These are phyloP conservation scores for Metallyticus violacea DNA, from an alignment of 2,888 invertebrate species.

Conservation along the genomic window DNA sequence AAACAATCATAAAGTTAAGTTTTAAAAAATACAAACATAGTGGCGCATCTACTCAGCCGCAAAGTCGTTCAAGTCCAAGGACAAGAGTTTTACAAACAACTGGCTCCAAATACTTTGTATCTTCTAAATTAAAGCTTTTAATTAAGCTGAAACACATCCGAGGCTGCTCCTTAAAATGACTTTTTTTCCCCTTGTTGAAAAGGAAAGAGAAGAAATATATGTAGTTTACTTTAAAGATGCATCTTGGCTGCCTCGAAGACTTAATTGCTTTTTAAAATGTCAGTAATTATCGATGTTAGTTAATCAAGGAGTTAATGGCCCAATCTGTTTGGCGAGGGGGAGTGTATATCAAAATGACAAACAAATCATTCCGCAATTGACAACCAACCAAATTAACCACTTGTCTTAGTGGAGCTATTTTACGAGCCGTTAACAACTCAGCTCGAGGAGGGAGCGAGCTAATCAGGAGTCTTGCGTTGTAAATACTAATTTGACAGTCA, in stretches of 20 bases:
- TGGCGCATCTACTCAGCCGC: background rate
- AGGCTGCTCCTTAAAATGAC: background rate
- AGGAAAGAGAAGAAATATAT: background rate
- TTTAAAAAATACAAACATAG: no score
- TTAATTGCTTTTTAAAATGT: conserved; percentile 9
- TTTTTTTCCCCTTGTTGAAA: background rate
- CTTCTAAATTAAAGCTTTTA: background rate
- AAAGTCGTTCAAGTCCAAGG: background rate
- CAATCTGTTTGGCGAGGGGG: background rate
- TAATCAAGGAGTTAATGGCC: conserved; percentile 7
- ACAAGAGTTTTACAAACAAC: background rate
- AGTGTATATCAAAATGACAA: conserved; percentile 14
- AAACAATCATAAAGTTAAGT: no score
- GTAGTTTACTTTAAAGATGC: conserved; percentile 11
- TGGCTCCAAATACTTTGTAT: background rate
- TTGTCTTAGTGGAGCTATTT: background rate
- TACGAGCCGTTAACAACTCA: background rate
- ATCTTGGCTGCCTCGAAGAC: background rate
- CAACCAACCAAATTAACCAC: conserved; percentile 12
- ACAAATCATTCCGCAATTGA: conserved; percentile 10
- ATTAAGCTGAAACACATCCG: background rate
- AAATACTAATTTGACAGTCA: conserved; percentile 1
- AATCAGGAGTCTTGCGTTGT: background rate
- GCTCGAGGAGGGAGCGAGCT: background rate
- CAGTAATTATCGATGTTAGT: conserved; percentile 11